A percentile compares a stretch with the other conserved stretches of the same genome.
phyloP scores from a whole-genome alignment of 2,113 vertebrate species.

The Macquaria australasica region DNA sequence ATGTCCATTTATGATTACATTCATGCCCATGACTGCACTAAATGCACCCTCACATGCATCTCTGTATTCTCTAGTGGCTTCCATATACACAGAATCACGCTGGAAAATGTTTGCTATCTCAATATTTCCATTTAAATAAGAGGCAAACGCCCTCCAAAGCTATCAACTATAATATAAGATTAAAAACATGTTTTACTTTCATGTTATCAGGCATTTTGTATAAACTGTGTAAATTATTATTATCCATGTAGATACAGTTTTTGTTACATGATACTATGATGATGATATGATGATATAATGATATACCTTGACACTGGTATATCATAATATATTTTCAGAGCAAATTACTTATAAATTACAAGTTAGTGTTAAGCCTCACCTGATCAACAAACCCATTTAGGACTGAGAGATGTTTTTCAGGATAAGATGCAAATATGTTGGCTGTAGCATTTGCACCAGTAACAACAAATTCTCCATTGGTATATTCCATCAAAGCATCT shows the following conservation, averaged over 20 bases:
- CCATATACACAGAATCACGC: background rate
- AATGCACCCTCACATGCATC: constrained; percentile 36
- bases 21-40: constrained; percentile 54
- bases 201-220: background rate
- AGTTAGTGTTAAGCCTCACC: constrained; percentile 77
- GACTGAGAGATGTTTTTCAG: constrained; percentile 88
- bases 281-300: too few relatives aligned
- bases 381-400: constrained; percentile 93
- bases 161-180: background rate
- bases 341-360: background rate
- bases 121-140: background rate
- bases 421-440: constrained; percentile 95
- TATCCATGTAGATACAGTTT: background rate
- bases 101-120: constrained; percentile 3
- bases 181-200: background rate
- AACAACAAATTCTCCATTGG: constrained; percentile 84
- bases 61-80: constrained; percentile 44
- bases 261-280: background rate
- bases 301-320: background rate
- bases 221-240: background rate
- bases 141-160: background rate
- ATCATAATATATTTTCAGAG: background rate
- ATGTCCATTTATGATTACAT: constrained; percentile 38
- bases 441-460: constrained; percentile 92
- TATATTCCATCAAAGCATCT: constrained; percentile 92